A percentile compares a stretch with the other conserved stretches of the same genome.
Evolutionary conservation across 2,888 invertebrate genomes (phyloP).

Genomic region (Pocota personata): DNA sequence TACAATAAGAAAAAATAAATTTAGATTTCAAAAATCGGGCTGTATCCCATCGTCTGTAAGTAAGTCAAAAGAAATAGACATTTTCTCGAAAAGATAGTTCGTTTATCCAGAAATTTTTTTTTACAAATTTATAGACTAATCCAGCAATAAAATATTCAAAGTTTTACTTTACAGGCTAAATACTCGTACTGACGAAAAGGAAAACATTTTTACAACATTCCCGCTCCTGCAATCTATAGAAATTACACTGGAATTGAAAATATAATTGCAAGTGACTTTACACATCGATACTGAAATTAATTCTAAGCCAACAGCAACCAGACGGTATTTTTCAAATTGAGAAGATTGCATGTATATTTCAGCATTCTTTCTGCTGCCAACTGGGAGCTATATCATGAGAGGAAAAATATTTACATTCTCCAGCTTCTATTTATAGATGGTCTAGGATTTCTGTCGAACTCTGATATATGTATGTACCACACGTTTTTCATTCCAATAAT

Average conservation of each 20-base stretch:
- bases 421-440: slow-evolving; percentile 47
- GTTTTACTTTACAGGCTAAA: no score
- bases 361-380: slow-evolving; percentile 26
- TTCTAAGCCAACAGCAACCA: not conserved
- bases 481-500: slow-evolving; percentile 8
- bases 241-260: slow-evolving; percentile 1
- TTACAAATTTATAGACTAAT: no score
- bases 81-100: no score
- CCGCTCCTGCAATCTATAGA: no score
- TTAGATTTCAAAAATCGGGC: no score
- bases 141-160: no score
- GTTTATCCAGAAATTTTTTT: no score
- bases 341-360: slow-evolving; percentile 1
- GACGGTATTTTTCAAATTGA: not conserved
- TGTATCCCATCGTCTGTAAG: no score
- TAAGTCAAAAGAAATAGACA: no score
- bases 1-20: no score
- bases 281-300: slow-evolving; percentile 19
- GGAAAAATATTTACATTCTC: slow-evolving; percentile 59
- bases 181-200: no score
- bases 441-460: slow-evolving; percentile 32
- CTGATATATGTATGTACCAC: not conserved
- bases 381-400: slow-evolving; percentile 21
- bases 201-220: no score
- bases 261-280: slow-evolving; percentile 8